Percentiles rank a stretch among this genome's conserved stretches.
These are phyloP conservation scores for Rallus limicola DNA, from an alignment of 2,113 vertebrate genomes.

Conservation along the genomic window DNA sequence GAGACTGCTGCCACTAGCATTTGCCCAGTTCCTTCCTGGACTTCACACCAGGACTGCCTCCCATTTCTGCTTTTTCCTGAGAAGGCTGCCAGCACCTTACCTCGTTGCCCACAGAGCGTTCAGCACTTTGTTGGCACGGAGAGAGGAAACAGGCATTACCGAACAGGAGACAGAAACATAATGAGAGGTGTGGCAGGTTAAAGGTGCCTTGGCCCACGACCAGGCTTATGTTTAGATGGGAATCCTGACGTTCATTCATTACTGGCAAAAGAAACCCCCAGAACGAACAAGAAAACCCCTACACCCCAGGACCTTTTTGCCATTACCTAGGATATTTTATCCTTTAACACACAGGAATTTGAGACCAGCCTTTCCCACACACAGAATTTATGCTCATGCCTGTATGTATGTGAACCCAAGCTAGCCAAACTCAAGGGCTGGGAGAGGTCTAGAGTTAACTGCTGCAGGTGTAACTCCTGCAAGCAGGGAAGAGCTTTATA, in stretches of 20 bases:
- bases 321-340: background rate
- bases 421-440: background rate
- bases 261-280: background rate
- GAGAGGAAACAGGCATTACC: background rate
- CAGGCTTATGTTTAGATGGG: background rate
- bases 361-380: background rate
- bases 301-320: background rate
- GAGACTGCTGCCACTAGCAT: background rate
- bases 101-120: background rate
- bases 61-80: conserved; percentile 45
- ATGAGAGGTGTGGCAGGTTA: background rate
- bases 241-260: background rate
- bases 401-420: fast-evolving
- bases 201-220: background rate
- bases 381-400: background rate
- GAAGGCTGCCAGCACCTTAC: conserved; percentile 30
- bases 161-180: background rate
- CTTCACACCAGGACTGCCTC: background rate
- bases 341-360: background rate
- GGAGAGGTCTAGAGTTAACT: background rate
- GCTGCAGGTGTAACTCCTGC: too few species aligned
- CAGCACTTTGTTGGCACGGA: background rate
- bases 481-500: background rate
- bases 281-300: background rate
- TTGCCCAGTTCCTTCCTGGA: conserved; percentile 33